Conservation (phyloP, 2,797 vertebrate species). For the Pygocentrus nattereri region DNA sequence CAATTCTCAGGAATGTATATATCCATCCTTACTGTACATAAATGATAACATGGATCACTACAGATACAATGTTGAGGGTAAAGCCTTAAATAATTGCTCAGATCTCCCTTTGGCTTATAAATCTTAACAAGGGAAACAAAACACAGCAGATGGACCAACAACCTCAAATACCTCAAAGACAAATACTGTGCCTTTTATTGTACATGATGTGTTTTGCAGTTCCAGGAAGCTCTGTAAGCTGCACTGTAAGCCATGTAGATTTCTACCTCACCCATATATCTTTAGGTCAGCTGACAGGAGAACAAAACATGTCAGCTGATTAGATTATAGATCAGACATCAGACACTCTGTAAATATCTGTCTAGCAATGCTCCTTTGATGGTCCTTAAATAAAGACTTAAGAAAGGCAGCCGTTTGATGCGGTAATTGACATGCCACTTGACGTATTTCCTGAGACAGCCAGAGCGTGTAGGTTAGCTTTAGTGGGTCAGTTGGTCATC, state of each 20-base stretch:
- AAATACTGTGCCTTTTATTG: no score
- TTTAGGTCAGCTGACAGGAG: neutral
- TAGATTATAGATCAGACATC: conserved; percentile 4
- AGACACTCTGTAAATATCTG: neutral
- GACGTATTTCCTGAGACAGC: neutral
- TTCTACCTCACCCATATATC: neutral
- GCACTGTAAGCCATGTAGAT: no score
- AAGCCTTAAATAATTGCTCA: no score
- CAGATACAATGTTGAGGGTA: no score
- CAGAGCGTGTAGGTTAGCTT: neutral
- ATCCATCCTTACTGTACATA: no score
- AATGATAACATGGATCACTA: no score
- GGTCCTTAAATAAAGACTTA: neutral
- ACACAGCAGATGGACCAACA: no score
- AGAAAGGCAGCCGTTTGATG: neutral
- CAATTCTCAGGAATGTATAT: no score
- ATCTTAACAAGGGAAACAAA: no score
- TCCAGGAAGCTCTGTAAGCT: neutral
- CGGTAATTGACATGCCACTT: neutral
- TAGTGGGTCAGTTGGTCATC: conserved; percentile 37
- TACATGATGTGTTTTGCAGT: no score
- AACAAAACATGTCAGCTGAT: neutral
- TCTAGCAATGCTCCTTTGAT: neutral
- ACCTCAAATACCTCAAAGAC: no score
- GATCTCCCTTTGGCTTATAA: no score